Conservation (phyloP, 2,888 invertebrate genomes). For the Drosophila nr. perissopoda region DNA sequence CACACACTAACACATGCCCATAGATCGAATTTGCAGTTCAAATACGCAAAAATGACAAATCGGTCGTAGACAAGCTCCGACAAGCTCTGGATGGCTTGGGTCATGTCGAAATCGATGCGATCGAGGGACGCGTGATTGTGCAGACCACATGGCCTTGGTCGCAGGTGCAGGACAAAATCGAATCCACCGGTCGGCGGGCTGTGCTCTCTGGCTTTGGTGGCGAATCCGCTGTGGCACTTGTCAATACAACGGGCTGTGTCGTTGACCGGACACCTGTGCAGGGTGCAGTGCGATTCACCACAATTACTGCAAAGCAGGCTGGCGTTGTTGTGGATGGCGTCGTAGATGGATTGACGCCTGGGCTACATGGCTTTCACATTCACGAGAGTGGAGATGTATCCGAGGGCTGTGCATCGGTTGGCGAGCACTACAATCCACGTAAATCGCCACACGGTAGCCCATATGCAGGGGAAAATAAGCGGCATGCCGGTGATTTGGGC, state of each 20-base stretch:
- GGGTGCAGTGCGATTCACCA: constrained; percentile 91
- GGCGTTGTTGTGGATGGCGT: constrained; percentile 93
- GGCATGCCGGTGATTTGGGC: constrained; percentile 89
- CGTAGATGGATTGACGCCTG: constrained; percentile 90
- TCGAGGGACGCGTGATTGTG: constrained; percentile 81
- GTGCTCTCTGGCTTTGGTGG: constrained; percentile 93
- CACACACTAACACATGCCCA: constrained; percentile 1
- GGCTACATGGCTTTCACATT: constrained; percentile 86
- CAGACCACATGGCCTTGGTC: constrained; percentile 84
- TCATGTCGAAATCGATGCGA: constrained; percentile 78
- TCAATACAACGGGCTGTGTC: constrained; percentile 85
- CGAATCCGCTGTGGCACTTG: constrained; percentile 91
- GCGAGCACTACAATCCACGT: constrained; percentile 87
- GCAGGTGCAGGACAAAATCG: constrained; percentile 85
- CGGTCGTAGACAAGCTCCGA: constrained; percentile 54
- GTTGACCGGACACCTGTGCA: constrained; percentile 85
- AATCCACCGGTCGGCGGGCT: constrained; percentile 89
- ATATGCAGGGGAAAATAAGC: constrained; percentile 83
- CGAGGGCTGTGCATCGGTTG: constrained; percentile 87
- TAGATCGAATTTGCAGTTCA: constrained; percentile 89
- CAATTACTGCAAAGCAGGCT: constrained; percentile 81
- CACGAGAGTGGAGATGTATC: constrained; percentile 92
- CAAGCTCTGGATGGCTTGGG: constrained; percentile 85
- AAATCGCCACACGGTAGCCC: constrained; percentile 86
- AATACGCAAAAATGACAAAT: constrained; percentile 86